Evolutionary conservation across 1,140 invertebrate genomes (phyloP), one percentile per base, ranked within the genome.

Genomic region (Euwallacea similis): DNA sequence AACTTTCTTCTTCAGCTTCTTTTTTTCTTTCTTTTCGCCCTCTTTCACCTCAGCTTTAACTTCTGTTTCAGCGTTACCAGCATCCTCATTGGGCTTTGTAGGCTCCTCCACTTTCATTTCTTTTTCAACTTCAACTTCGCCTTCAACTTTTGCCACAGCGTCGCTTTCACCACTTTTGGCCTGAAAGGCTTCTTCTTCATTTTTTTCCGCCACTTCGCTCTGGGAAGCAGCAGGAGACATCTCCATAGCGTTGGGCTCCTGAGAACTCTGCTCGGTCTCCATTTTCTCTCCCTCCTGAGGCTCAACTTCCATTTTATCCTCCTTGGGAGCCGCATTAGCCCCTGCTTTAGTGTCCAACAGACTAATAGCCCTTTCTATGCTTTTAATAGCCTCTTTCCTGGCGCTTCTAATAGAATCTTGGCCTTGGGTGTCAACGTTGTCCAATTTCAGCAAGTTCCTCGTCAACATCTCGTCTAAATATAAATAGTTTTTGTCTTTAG

Each of bases 401-500:
- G 93, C 92, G 66, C 89, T 87, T 74, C 95, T 85, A 43, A 98
- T 92, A 76, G 93, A 91, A 41, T 96, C 93, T 77, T 93, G 91
- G 1, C 94, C 94, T 70, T 95, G 93, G 0, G 94, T 93, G 78
- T 97, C 94, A 65, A 98, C 93, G 74, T 92, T 90, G 80, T 98
- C 96, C 68, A 98, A 81, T 81, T 95, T 95, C 4, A 98, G 88
- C 68, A 98, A 84, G 79, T 94, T 93, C 53, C 95, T 87, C 0
- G 95, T 98, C 11, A 98, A 83, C 95, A 97, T 97, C 82, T 98
- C 96, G 80, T 98, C 96, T 53, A 98, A 81, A 80, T 90, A 96
- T 42, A 93, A 84, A 77, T 95, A 98, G 65, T 92, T 86, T 81
- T 96, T 97, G 77, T 96, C 91, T 74, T 87, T 87, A 4, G 86